Evolutionary conservation across 2,888 invertebrate genomes (phyloP), one percentile per base, ranked within the genome.

Genomic region (Trisateles emortualis): DNA sequence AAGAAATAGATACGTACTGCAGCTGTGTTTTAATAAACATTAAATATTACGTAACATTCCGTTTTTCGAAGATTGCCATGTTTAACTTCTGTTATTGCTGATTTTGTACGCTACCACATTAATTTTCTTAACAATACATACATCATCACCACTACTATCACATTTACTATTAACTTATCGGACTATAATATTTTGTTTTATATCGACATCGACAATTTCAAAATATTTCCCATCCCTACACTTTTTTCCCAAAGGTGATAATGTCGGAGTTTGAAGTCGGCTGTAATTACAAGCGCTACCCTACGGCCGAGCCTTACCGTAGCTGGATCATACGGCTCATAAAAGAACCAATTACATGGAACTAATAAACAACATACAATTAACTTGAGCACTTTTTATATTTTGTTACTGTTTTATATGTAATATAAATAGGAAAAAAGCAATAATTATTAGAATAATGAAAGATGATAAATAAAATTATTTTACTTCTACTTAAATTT

Each of bases 311-410:
- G 47, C 49, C 49, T 60, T 68, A 66, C 39, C 24, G 47, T 22
- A 44, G 30, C 38, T 26, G 44, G 47, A 54, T 42, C 24, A 29
- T 17, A 49, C 44, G 48, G 30, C 73, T 77, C 77, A 79, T 87
- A 86, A 86, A 84, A 79, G 84, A 84, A 74, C 64, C 86, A 89
- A 89, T 88, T 88, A 87, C 79, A 83, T 71, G 83, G 83, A 86
- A 86, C 76, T 84, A 87, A 88, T 88, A 87, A 84, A 86, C 84
- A 85, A 80, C 74, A 72, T 55, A 63, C 75, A 82, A 79, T 81
- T 81, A 78, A 73, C 52, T 61, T 42, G 38, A 69, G 14, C 11
- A 41, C 2, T 51, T 52, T 52, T 40, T 40, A 51, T 43, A 33
- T 61, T 36, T 46, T 22, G 14, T 36, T 36, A n/a, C 10, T 36